These are phyloP conservation scores for Tupaia chinensis DNA, from an alignment of 2,113 vertebrate genomes.

Conservation along the genomic window DNA sequence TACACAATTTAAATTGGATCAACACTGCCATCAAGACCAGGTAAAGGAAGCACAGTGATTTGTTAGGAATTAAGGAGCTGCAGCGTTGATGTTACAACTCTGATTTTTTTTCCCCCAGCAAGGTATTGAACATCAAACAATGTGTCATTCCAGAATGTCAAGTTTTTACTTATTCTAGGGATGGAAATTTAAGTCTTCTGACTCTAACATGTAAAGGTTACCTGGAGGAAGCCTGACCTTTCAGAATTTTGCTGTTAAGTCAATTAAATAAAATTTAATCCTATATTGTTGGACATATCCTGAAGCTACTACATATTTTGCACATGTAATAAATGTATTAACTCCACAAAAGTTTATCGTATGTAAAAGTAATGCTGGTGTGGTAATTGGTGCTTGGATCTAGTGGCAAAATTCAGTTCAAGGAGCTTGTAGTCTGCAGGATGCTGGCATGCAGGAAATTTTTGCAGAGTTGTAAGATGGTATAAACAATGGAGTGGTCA, in stretches of 20 bases:
- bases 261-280: slow-evolving; percentile 32
- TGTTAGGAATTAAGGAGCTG: slow-evolving; percentile 48
- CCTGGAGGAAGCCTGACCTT: background rate
- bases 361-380: background rate
- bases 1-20: slow-evolving; percentile 41
- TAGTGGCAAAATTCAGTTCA: background rate
- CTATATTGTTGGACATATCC: background rate
- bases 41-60: slow-evolving; percentile 38
- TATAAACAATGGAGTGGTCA: background rate
- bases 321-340: slow-evolving; percentile 16
- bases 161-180: slow-evolving; percentile 30
- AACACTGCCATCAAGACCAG: background rate
- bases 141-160: slow-evolving; percentile 15
- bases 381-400: background rate
- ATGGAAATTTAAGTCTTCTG: slow-evolving; percentile 12
- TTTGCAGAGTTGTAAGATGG: background rate
- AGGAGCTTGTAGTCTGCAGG: background rate
- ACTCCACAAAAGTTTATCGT: background rate
- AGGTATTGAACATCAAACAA: background rate
- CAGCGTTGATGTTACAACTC: slow-evolving; percentile 36
- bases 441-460: background rate
- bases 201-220: background rate
- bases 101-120: background rate
- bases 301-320: background rate
- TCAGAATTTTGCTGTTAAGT: slow-evolving; percentile 38